Percentiles rank a stretch among this genome's conserved stretches.
phyloP scores from a whole-genome alignment of 2,888 invertebrate genomes.

The Caradrina kadenii region DNA sequence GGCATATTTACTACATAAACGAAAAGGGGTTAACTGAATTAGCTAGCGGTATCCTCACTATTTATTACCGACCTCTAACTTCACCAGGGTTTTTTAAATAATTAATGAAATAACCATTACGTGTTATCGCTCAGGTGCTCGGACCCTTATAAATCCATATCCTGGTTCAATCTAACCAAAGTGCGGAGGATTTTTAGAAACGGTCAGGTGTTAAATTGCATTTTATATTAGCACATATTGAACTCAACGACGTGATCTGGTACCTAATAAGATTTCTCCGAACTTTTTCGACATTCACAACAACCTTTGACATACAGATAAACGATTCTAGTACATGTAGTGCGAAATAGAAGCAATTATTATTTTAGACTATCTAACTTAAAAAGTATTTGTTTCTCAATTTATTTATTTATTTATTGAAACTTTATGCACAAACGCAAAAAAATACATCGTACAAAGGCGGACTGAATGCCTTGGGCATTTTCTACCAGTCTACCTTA shows the following conservation, averaged over 20 bases:
- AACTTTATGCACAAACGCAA: too few relatives aligned
- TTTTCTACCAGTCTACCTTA: too few relatives aligned
- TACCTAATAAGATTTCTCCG: neutral
- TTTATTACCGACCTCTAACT: slow-evolving; percentile 9
- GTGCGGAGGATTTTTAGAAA: neutral
- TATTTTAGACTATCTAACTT: neutral
- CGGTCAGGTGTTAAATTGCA: neutral
- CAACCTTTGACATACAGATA: neutral
- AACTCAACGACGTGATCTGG: neutral
- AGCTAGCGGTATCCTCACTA: neutral
- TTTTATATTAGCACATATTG: neutral
- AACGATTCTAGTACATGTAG: neutral
- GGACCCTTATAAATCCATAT: slow-evolving; percentile 27
- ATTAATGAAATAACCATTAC: slow-evolving; percentile 17
- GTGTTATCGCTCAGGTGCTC: neutral
- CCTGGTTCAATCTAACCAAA: slow-evolving; percentile 23
- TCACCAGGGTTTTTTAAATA: slow-evolving; percentile 18
- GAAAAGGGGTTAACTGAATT: slow-evolving; percentile 3
- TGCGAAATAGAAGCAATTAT: neutral
- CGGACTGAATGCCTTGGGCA: too few relatives aligned
- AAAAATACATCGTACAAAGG: too few relatives aligned
- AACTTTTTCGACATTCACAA: neutral
- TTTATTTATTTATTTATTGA: too few relatives aligned
- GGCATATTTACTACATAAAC: slow-evolving; percentile 10
- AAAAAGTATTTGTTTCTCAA: slow-evolving; percentile 7